Conservation (phyloP, 2,113 vertebrate genomes). For the Opisthocomus hoazin region DNA sequence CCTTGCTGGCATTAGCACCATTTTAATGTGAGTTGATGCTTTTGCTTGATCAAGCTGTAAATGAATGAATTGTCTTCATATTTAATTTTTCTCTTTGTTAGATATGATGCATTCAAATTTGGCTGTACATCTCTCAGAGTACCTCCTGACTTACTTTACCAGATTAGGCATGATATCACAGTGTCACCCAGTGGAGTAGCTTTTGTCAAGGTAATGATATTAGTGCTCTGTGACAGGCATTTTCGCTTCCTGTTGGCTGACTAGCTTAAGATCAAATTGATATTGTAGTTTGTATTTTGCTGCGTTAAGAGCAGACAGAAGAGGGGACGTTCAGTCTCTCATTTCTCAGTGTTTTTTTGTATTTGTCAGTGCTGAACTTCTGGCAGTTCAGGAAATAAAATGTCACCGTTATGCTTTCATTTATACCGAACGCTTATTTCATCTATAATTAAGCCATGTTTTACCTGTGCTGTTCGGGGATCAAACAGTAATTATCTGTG, state of each 20-base stretch:
- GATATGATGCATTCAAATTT: slow-evolving; percentile 91
- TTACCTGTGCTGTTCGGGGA: background rate
- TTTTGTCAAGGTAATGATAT: slow-evolving; percentile 89
- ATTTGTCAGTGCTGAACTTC: background rate
- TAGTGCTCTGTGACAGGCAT: background rate
- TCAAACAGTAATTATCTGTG: slow-evolving; percentile 8
- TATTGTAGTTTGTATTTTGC: background rate
- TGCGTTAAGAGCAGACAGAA: background rate
- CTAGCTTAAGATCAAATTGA: background rate
- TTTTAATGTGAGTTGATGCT: background rate
- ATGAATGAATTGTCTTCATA: background rate
- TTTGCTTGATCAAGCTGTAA: background rate
- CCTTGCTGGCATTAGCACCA: background rate
- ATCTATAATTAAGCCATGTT: slow-evolving; percentile 33
- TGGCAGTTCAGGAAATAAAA: slow-evolving; percentile 13
- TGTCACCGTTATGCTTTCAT: background rate
- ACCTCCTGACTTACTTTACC: slow-evolving; percentile 90
- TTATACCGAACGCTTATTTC: slow-evolving; percentile 13
- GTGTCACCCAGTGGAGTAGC: slow-evolving; percentile 92
- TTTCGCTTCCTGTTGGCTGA: background rate
- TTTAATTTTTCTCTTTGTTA: slow-evolving; percentile 66
- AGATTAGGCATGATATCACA: slow-evolving; percentile 91
- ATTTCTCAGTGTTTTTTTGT: background rate
- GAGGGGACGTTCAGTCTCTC: background rate
- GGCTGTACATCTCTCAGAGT: slow-evolving; percentile 91